Base-by-base conservation (phyloP, 2,797 vertebrate species). In the Cryptoblepharus egeriae region DNA sequence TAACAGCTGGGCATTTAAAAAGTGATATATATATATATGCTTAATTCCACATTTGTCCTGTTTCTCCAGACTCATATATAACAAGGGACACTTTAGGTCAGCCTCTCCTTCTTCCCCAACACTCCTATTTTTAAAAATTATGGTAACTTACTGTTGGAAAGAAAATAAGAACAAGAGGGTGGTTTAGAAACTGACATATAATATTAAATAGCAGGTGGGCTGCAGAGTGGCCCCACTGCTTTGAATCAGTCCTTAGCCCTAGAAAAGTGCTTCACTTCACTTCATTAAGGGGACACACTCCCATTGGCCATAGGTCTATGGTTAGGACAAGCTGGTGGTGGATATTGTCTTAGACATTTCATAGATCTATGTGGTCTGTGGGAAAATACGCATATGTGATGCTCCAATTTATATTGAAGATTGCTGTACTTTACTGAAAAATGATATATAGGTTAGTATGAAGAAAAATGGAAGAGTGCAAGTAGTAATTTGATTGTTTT, bases 381-480 rank as follows among this genome's bases (percentile, higher is more conserved):
- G 12, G 65, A 67, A 55, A 35, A 35, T 24, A 18, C 26, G 28
- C 26, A 3, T 55, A 2, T 22, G 37, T 9, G 64, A 7, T 32
- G 39, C 16, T 64, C 10, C 63, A 24, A 11, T 30, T 63, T 30
- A 20, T 76, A 28, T 26, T 57, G 20, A 2, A 11, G 22, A 15
- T 57, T 26, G 20, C 71, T 18, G 16, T 63, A 39, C 26, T 61
- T 5, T 13, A 49, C 55, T 78, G 30, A 68, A 10, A 57, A 80
- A 65, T 1, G 75, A 1, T 76, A 76, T 26, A 74, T 63, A 89
- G 76, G 75, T 55, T 39, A 68, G 35, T 68, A 30, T 71, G 42
- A 49, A 16, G 69, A 49, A 71, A 42, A 16, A 30, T 64, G 13
- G 22, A 24, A 69, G 49, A 32, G 49, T 35, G n/a, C 49, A 35